A percentile compares a stretch with the other conserved stretches of the same genome.
Conservation (phyloP, 2,888 invertebrate species). For the Tinea pellionella region DNA sequence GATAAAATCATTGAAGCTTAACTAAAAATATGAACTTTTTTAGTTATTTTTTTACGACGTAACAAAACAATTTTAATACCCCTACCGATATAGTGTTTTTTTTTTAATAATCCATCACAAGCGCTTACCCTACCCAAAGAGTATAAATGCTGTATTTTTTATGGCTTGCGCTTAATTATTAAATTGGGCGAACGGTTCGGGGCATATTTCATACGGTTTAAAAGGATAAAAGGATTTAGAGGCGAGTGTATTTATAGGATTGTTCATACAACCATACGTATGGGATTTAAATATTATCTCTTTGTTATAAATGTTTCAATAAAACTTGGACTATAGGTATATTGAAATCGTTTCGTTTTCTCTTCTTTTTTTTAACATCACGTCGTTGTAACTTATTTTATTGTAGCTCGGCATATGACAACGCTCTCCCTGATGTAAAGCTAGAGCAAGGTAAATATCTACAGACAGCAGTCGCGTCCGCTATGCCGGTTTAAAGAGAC, state of each 20-base stretch:
- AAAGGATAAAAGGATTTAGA: conserved; percentile 23
- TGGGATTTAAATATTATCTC: background rate
- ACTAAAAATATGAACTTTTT: background rate
- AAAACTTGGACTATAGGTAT: background rate
- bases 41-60: background rate
- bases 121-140: background rate
- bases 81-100: background rate
- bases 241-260: background rate
- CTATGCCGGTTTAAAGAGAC: too few species aligned
- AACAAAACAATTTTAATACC: background rate
- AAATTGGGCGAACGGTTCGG: conserved; percentile 19
- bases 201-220: conserved; percentile 21
- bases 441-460: too few species aligned
- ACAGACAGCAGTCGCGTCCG: too few species aligned
- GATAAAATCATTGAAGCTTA: background rate
- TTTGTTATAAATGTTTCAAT: background rate
- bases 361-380: background rate
- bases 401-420: too few species aligned
- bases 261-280: too few species aligned
- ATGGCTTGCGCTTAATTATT: conserved; percentile 22
- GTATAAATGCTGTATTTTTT: conserved; percentile 13
- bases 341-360: background rate
- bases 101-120: conserved; percentile 8
- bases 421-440: too few species aligned
- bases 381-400: too few species aligned